Evolutionary conservation across 2,113 vertebrate genomes (phyloP).

Genomic region (Ochotona curzoniae): DNA sequence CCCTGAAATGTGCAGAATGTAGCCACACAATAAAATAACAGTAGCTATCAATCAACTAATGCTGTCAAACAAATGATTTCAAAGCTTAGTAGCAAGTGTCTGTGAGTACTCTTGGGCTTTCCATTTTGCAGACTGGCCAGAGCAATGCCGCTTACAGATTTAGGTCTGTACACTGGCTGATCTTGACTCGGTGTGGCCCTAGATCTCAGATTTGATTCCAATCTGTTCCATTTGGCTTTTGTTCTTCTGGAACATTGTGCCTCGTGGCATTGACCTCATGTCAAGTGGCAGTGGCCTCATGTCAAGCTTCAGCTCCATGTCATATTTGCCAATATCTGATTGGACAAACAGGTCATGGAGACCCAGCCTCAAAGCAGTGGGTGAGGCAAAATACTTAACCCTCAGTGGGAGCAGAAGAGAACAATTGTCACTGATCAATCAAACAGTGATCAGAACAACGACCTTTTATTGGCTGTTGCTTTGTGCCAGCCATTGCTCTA

Average conservation of each 20-base stretch:
- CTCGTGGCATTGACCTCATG: not conserved
- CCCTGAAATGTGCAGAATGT: not conserved
- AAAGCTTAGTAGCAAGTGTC: not conserved
- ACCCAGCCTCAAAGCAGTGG: not conserved
- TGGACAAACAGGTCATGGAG: not conserved
- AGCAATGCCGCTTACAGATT: not conserved
- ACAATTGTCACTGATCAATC: not conserved
- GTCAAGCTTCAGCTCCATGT: slow-evolving; percentile 1
- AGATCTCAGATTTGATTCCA: not conserved
- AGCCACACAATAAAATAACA: not conserved
- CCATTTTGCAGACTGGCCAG: not conserved
- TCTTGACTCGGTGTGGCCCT: not conserved
- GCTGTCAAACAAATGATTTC: slow-evolving; percentile 20
- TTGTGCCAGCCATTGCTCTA: not conserved
- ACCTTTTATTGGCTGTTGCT: not conserved
- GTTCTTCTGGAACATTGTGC: not conserved
- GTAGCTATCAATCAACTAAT: not conserved
- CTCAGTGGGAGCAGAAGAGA: not conserved
- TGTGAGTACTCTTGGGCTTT: not conserved
- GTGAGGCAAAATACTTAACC: not conserved
- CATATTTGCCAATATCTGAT: not conserved
- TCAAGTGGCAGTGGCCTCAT: not conserved
- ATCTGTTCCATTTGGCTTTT: not conserved
- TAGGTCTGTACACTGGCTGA: not conserved
- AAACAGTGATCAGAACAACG: not conserved